Evolutionary conservation across 2,888 invertebrate species (phyloP).

Genomic region (Podotricha telesiphe): DNA sequence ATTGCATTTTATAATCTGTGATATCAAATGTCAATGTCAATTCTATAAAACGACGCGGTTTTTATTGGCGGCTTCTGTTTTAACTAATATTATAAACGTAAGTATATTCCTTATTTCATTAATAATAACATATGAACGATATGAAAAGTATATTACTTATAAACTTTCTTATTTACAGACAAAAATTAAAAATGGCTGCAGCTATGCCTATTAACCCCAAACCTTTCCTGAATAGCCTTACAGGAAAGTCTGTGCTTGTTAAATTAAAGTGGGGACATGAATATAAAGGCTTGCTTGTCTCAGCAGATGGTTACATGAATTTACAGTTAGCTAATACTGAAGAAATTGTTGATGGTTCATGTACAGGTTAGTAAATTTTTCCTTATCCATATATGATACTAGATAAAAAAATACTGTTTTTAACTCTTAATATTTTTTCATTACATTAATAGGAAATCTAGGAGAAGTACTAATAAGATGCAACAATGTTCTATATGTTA

Average conservation of each 20-base stretch:
- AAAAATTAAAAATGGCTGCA: constrained; percentile 85
- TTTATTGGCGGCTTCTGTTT: constrained; percentile 24
- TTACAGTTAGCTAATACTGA: constrained; percentile 98
- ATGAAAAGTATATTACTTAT: background rate
- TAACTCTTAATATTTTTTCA: background rate
- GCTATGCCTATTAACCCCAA: constrained; percentile 99
- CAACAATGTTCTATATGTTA: constrained; percentile 97
- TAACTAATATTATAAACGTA: constrained; percentile 15
- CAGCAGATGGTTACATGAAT: constrained; percentile 99
- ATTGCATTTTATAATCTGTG: background rate
- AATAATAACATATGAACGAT: background rate
- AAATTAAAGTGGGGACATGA: constrained; percentile 99
- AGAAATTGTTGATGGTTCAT: constrained; percentile 96
- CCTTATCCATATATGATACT: background rate
- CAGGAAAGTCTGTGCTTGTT: constrained; percentile 98
- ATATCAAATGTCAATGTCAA: constrained; percentile 24
- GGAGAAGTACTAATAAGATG: constrained; percentile 99
- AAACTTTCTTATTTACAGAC: constrained; percentile 34
- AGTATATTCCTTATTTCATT: background rate
- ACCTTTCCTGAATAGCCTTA: constrained; percentile 98
- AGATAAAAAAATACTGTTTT: background rate
- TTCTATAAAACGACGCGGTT: constrained; percentile 24
- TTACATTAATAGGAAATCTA: constrained; percentile 86
- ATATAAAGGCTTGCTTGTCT: constrained; percentile 98
- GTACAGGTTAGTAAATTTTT: constrained; percentile 86